Base-by-base conservation (phyloP, 2,113 vertebrate genomes). In the Leucosticte australis region DNA sequence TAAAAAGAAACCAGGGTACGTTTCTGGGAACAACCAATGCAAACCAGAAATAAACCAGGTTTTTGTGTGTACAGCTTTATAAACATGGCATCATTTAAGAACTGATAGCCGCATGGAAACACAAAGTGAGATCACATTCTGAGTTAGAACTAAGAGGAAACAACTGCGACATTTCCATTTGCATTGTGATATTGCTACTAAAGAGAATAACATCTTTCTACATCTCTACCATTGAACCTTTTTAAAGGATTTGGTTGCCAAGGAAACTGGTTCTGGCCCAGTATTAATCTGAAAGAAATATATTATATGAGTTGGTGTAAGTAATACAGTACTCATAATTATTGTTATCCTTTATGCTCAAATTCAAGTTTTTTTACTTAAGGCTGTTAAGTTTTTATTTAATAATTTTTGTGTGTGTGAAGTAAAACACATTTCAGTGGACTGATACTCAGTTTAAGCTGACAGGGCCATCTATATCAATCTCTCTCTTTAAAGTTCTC, bases 181-280 rank as follows among this genome's bases (percentile, higher is more conserved):
- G 94, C 92, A 93, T 92, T 93, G 92, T 94, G 92, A 93, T 94
- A 95, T 68, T 95, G 88, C 86, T 87, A 31, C 86, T 95, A 91
- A 95, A 91, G 93, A 95, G 88, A 96, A 89, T 63, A 95, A 95
- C 91, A 92, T 95, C 82, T 93, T 98, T 96, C 94, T 97, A 92
- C 94, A 77, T 95, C 93, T 97, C 92, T 96, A 84, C 94, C 90
- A 89, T 30, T 96, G 95, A 96, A 97, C 93, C 96, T 97, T 98
- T 97, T 98, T 98, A 98, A 98, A 98, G 98, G 98, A 98, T 98
- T 98, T 97, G 95, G 98, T 99, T 99, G 98, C 98, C 98, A 98
- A 97, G 98, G 99, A 98, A 99, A 99, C 98, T 98, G 98, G 97
- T 98, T 98, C 98, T 98, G 99, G 99, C 98, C 98, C 99, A 98